Evolutionary conservation across 2,797 vertebrate genomes (phyloP).

Genomic region (Schizothorax lantsangensis): DNA sequence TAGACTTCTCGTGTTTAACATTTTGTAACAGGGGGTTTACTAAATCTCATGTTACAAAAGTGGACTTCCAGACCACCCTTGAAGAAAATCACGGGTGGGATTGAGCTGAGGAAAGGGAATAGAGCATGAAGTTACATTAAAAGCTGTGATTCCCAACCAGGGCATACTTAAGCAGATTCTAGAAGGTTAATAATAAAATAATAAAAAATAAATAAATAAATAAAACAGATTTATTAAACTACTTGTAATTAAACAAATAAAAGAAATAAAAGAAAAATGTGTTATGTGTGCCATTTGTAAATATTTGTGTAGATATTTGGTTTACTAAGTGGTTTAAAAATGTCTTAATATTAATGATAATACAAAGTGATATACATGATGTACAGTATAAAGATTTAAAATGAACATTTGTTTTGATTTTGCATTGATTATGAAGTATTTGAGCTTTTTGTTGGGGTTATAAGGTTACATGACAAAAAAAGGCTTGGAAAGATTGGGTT

Average conservation of each 20-base stretch:
- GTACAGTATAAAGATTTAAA: not conserved
- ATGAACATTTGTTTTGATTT: not conserved
- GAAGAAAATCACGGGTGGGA: not conserved
- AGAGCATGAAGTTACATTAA: not conserved
- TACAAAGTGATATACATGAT: not conserved
- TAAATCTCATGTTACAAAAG: conserved; percentile 59
- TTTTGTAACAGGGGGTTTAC: conserved; percentile 67
- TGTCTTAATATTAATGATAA: not conserved
- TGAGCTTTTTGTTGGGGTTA: not conserved
- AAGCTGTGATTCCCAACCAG: not conserved
- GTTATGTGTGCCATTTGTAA: not conserved
- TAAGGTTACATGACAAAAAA: not conserved
- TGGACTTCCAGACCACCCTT: conserved; percentile 31
- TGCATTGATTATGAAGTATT: not conserved
- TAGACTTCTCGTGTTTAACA: conserved; percentile 76
- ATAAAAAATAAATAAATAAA: not conserved
- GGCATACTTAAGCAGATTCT: not conserved
- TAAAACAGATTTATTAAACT: not conserved
- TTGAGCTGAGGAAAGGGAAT: not conserved
- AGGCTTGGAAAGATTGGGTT: not conserved
- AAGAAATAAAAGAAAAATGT: too few relatives aligned
- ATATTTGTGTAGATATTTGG: not conserved
- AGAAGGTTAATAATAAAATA: not conserved
- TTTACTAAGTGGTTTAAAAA: not conserved
- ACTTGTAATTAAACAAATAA: not conserved